phyloP scores from a whole-genome alignment of 2,113 vertebrate genomes.

The Ctenomys sociabilis region DNA sequence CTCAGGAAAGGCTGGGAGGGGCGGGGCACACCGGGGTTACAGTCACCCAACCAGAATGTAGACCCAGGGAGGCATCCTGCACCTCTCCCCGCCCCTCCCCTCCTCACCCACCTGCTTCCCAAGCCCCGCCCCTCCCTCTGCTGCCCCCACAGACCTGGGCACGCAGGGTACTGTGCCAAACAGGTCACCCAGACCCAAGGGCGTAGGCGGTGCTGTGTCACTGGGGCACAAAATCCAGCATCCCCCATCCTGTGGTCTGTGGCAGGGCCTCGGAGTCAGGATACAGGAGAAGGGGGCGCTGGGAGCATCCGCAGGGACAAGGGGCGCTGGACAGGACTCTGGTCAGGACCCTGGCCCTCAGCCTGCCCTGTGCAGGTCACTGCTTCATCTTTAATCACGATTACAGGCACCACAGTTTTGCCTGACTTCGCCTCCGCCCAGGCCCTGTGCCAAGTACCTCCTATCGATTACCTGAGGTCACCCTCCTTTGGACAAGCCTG shows the following conservation, averaged over 20 bases:
- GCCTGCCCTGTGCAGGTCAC: not conserved
- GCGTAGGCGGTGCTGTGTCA: not conserved
- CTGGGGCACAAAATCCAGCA: not conserved
- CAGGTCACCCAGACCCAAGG: constrained; percentile 47
- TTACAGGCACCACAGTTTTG: not conserved
- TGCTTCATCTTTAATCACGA: not conserved
- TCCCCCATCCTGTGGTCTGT: not conserved
- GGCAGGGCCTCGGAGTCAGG: not conserved
- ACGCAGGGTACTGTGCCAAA: constrained; percentile 37
- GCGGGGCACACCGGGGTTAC: not conserved
- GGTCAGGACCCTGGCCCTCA: no score
- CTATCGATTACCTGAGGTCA: not conserved
- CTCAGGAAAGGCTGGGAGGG: not conserved
- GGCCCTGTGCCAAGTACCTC: not conserved
- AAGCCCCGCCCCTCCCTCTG: not conserved
- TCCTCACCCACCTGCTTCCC: not conserved
- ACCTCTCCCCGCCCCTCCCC: not conserved
- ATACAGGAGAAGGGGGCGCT: not conserved
- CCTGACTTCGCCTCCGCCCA: not conserved
- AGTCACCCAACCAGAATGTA: not conserved
- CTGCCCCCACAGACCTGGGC: not conserved
- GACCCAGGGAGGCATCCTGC: not conserved
- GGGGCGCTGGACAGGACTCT: not conserved
- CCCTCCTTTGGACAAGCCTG: not conserved
- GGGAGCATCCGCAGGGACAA: not conserved